Evolutionary conservation across 2,113 vertebrate genomes (phyloP), one percentile per base, ranked within the genome.

Genomic region (Semnopithecus entellus): DNA sequence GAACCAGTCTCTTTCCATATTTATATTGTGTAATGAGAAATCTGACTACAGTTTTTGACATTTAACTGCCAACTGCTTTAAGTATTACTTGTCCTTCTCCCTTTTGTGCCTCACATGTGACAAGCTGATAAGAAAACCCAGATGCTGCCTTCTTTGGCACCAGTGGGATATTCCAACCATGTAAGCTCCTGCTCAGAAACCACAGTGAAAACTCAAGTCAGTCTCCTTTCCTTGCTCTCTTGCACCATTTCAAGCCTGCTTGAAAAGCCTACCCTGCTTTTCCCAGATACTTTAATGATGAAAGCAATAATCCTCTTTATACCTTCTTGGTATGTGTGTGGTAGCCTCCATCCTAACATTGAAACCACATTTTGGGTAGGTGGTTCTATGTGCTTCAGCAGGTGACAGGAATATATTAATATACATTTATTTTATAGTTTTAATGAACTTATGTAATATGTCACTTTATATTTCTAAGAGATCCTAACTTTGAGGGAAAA

Each of bases 401-500:
- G 25, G 59, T 64, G 52, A 66, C 16, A 11, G 1, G 13, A 88
- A 45, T 3, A 2, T 89, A 87, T 59, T 59, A 52, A 43, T 13
- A 52, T 0, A 48, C 17, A 61, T 79, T 73, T 16, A 88, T 86
- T 95, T 70, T 61, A 13, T 48, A 27, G 66, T 95, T 75, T 82
- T 50, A 72, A 50, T 73, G 20, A 52, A 90, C 6, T 76, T 50
- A 23, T 4, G 1, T 48, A 61, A 52, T 81, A 27, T 72, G 8
- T n/a, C 70, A 38, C 8, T 86, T 92, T 87, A 52, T 52, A 38
- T 23, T 81, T 30, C 32, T 90, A 11, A n/a, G 9, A 48, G 2
- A 85, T 61, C 9, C 81, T 83, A 66, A 82, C 78, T 82, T 94
- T 68, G 57, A 94, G 38, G 85, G 30, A 79, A 13, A 90, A 68